These are phyloP conservation scores for Pseudococcus jackbeardsleyi DNA, from an alignment of 2,888 invertebrate genomes.

Conservation along the genomic window DNA sequence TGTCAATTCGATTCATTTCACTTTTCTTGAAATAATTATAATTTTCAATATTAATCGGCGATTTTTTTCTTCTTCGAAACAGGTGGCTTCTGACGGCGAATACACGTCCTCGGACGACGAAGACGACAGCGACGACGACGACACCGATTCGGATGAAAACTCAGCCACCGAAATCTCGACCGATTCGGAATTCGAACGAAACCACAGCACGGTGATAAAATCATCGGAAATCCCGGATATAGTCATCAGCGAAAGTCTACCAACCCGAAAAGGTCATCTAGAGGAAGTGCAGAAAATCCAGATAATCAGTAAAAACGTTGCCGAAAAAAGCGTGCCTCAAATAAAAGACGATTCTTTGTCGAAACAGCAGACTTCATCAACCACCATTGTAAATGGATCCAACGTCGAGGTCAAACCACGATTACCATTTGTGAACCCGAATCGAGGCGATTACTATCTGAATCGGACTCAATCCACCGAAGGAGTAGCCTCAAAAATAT, in stretches of 20 bases:
- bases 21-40: neutral
- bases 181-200: conserved; percentile 91
- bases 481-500: conserved; percentile 88
- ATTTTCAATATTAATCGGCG: neutral
- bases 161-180: conserved; percentile 93
- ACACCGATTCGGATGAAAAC: conserved; percentile 80
- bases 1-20: too few species aligned
- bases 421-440: conserved; percentile 73
- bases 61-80: neutral
- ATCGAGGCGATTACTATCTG: conserved; percentile 81
- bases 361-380: neutral
- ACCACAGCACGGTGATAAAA: conserved; percentile 78
- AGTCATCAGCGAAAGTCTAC: conserved; percentile 76
- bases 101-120: conserved; percentile 63
- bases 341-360: neutral
- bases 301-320: conserved; percentile 57
- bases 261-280: conserved; percentile 52
- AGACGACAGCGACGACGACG: conserved; percentile 65
- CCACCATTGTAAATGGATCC: neutral
- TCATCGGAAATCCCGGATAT: conserved; percentile 81
- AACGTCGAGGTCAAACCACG: conserved; percentile 65
- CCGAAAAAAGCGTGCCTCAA: neutral
- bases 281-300: conserved; percentile 60
- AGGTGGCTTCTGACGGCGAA: conserved; percentile 66
- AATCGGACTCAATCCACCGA: conserved; percentile 88